Evolutionary conservation across 2,797 vertebrate species (phyloP), one percentile per base, ranked within the genome.

Genomic region (Chloroceryle inda): DNA sequence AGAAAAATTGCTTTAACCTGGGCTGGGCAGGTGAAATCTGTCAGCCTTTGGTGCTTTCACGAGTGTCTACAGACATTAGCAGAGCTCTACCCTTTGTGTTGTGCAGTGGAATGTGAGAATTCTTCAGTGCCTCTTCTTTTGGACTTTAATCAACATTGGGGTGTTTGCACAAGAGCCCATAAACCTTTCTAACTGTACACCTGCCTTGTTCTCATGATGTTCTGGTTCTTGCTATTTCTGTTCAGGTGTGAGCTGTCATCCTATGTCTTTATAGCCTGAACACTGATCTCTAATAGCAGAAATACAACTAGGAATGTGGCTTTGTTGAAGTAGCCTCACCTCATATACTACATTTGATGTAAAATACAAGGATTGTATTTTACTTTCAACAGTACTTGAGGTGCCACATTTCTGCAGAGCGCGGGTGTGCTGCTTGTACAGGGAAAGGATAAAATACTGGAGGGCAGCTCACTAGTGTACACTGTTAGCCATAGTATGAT

Each of bases 1-100:
- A 94, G 88, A 79, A 94, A 94, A 80, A 64, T 66, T 74, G 45
- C 47, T 83, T 93, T 95, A 94, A 88, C 95, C 79, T 95, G 71
- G 49, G 12, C n/a, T 55, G 18, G 21, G n/a, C 27, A 42, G 67
- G 56, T 91, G 67, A 88, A 86, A 53, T 87, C 83, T 80, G 89
- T 83, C 44, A 89, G 53, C 31, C 19, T 76, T 69, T 88, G 64
- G 49, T 86, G 47, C 81, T 91, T 92, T 91, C 86, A 93, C 85
- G 79, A 87, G 64, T 86, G 74, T 95, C 96, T 89, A 94, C 61
- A 88, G 62, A 85, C 33, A 8, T 68, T n/a, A 85, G 22, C 31
- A 88, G 76, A 88, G 55, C 55, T 88, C 33, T 85, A 55, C 50
- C 24, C 38, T 85, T 91, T 80, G 62, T 85, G 37, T 76, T 93